Evolutionary conservation across 2,888 invertebrate genomes (phyloP).

Genomic region (Drosophila tripunctata): DNA sequence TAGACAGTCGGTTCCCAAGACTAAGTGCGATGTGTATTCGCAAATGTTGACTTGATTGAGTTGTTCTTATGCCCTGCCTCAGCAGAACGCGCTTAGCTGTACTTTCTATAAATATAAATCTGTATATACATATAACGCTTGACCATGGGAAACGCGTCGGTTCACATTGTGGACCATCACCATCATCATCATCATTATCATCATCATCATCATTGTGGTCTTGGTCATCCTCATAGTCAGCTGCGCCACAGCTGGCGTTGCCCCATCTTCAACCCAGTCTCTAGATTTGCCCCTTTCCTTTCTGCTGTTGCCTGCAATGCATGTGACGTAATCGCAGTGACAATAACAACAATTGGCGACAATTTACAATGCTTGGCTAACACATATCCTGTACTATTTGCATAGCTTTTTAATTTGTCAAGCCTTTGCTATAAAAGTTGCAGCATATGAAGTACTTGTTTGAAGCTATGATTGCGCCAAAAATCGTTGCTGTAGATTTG

Average conservation of each 20-base stretch:
- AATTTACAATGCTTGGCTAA: not conserved
- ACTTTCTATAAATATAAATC: conserved; percentile 53
- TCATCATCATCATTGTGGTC: conserved; percentile 35
- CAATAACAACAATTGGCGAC: conserved; percentile 8
- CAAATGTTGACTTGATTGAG: conserved; percentile 73
- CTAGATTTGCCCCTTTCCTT: conserved; percentile 29
- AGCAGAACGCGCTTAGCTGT: conserved; percentile 68
- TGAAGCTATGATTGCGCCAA: not conserved
- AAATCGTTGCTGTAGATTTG: not conserved
- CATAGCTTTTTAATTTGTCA: not conserved
- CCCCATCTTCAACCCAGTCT: conserved; percentile 26
- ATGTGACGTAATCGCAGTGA: conserved; percentile 45
- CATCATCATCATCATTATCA: conserved; percentile 16
- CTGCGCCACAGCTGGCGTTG: conserved; percentile 18
- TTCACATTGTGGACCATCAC: conserved; percentile 49
- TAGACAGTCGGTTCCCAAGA: conserved; percentile 69
- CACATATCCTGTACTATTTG: not conserved
- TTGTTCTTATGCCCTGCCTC: conserved; percentile 70
- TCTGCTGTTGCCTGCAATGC: conserved; percentile 20
- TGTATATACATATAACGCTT: conserved; percentile 34
- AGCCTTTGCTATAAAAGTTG: not conserved
- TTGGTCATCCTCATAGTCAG: conserved; percentile 33
- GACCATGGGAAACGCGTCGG: conserved; percentile 66
- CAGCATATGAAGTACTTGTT: not conserved
- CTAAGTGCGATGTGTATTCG: conserved; percentile 30